A percentile compares a stretch with the other conserved stretches of the same genome.
phyloP scores from a whole-genome alignment of 2,888 invertebrate genomes.

The Apoda limacodes region DNA sequence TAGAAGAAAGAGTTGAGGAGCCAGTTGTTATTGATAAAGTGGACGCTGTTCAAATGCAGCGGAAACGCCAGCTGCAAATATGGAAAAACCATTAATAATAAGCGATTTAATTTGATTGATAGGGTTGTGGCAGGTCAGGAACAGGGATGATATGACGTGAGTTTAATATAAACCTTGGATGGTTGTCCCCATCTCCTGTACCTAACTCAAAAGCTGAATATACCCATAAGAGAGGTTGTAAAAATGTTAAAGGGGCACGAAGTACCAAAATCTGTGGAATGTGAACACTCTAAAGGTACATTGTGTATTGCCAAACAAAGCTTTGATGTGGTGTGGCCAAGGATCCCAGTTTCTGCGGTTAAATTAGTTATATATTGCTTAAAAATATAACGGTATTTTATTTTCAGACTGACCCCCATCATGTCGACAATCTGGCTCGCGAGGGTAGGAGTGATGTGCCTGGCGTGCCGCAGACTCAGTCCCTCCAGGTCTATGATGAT shows the following conservation, averaged over 20 bases:
- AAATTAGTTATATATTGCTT: no score
- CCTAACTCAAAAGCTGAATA: no score
- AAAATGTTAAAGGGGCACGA: no score
- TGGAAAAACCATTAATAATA: slow-evolving; percentile 7
- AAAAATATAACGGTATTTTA: neutral
- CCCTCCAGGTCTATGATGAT: slow-evolving; percentile 55
- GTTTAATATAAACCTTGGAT: no score
- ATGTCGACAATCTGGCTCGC: slow-evolving; percentile 51
- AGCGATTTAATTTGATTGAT: neutral
- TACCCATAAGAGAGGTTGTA: no score
- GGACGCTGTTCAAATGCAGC: slow-evolving; percentile 76
- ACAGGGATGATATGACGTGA: no score
- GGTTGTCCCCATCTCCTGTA: no score
- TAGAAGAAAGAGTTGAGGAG: slow-evolving; percentile 79
- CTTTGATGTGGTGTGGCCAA: no score
- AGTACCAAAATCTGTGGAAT: no score
- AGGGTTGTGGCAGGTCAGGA: neutral
- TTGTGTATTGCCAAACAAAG: no score
- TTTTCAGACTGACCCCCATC: slow-evolving; percentile 43
- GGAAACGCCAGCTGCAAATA: slow-evolving; percentile 76
- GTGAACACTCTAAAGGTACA: no score
- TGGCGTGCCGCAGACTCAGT: slow-evolving; percentile 39
- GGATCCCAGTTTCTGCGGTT: no score
- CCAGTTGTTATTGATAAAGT: slow-evolving; percentile 84
- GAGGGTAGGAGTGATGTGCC: slow-evolving; percentile 43